Base-by-base conservation (phyloP, 2,797 vertebrate genomes). In the Rhinella marina region DNA sequence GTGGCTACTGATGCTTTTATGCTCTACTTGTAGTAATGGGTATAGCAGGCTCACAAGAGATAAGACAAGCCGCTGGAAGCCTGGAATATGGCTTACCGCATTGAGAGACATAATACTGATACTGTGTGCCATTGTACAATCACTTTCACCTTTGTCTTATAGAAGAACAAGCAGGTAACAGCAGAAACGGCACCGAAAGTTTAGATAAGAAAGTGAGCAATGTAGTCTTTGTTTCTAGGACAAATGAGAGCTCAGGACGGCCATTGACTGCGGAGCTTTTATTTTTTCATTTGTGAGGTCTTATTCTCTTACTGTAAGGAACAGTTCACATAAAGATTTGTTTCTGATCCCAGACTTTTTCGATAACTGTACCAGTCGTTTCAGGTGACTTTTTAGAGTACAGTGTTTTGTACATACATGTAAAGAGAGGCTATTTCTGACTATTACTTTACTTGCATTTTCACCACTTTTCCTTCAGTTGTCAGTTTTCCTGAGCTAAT, bases 1-100 rank as follows among this genome's bases (percentile, higher is more conserved):
- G 48, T 75, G 41, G 48, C 48, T 54, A n/a, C 50, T 25, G 50
- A 25, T 68, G 84, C 80, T 70, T 64, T 81, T 86, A 79, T 89
- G 21, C 70, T 86, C 7, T 88, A 70, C 27, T 66, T 25, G 27
- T 2, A 68, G 27, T 27, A 86, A 77, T 75, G 17, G 77, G 23
- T 85, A 54, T 75, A 75, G 57, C 68, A 66, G 48, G 5, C 66
- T 76, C 57, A 72, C 16, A 83, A 80, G 41, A 64, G 68, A 72
- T 85, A 61, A 85, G 59, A 56, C n/a, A 89, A 72, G 29, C 9
- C 21, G 57, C 64, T 57, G 27, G 21, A 66, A 27, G 32, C 68
- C 54, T 77, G 70, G n/a, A 27, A 66, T 76, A 73, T 77, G 59
- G 81, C 21, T 52, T 10, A 4, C 16, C 19, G 41, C 66, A 57